A percentile compares a stretch with the other conserved stretches of the same genome.
Evolutionary conservation across 2,797 vertebrate species (phyloP).

Genomic region (Artibeus lituratus): DNA sequence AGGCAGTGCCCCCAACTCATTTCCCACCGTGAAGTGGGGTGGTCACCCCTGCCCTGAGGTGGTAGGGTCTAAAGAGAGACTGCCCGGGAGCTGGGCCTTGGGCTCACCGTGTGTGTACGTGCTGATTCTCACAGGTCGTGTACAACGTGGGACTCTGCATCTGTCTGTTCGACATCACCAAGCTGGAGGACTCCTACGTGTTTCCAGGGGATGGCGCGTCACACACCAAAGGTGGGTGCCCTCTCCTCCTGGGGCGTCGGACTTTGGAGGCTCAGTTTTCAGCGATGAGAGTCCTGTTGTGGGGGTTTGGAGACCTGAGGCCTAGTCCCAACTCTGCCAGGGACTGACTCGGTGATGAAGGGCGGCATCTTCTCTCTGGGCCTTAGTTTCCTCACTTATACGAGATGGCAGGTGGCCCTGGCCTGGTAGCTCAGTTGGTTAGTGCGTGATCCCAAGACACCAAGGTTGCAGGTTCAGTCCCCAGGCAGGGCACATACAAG

Average conservation of each 20-base stretch:
- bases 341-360: not conserved
- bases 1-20: not conserved
- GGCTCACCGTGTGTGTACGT: not conserved
- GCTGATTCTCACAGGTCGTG: slow-evolving; percentile 86
- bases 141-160: slow-evolving; percentile 97
- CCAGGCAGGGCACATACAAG: not conserved
- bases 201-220: slow-evolving; percentile 98
- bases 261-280: not conserved
- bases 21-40: not conserved
- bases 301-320: not conserved
- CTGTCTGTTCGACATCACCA: slow-evolving; percentile 96
- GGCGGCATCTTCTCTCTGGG: not conserved
- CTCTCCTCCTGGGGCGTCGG: not conserved
- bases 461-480: not conserved
- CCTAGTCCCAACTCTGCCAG: not conserved
- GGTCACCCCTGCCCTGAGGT: not conserved
- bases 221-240: slow-evolving; percentile 94
- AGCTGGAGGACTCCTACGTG: slow-evolving; percentile 97
- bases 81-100: not conserved
- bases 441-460: not conserved
- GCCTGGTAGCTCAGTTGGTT: not conserved
- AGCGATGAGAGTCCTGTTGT: not conserved
- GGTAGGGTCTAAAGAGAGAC: not conserved
- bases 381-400: not conserved
- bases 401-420: not conserved